Conservation (phyloP, 1,140 invertebrate genomes). For the Carposina sasakii region DNA sequence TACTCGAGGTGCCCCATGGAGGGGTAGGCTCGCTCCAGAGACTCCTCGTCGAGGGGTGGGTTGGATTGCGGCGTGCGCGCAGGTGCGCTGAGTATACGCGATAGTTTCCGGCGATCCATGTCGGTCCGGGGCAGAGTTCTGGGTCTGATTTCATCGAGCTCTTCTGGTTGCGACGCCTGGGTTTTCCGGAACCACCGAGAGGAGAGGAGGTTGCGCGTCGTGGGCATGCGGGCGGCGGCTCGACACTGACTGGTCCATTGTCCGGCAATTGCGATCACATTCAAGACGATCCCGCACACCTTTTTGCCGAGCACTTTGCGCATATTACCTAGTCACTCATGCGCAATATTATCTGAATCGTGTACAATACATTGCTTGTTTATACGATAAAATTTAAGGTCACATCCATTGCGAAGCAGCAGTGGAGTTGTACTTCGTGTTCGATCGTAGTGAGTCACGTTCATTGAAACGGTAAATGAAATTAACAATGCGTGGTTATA, state of each 20-base stretch:
- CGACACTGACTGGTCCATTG: conserved; percentile 51
- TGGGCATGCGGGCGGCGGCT: conserved; percentile 57
- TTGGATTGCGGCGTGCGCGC: conserved; percentile 29
- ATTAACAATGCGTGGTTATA: conserved; percentile 16
- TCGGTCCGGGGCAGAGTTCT: conserved; percentile 29
- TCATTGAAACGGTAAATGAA: too few species aligned
- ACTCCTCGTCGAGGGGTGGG: conserved; percentile 69
- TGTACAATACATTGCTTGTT: too few species aligned
- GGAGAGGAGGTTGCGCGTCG: conserved; percentile 48
- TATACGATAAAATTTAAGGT: too few species aligned
- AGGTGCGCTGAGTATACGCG: conserved; percentile 46
- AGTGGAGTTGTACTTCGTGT: too few species aligned
- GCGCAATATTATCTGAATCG: too few species aligned
- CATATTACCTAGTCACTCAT: too few species aligned
- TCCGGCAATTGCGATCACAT: conserved; percentile 42
- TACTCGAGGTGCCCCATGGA: conserved; percentile 79
- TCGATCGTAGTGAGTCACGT: too few species aligned
- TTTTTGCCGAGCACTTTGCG: too few species aligned
- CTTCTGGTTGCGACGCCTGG: conserved; percentile 39
- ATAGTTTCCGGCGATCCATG: conserved; percentile 47
- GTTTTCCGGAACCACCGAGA: conserved; percentile 53
- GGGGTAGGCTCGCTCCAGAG: conserved; percentile 77
- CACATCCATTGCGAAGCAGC: too few species aligned
- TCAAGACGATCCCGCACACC: conserved; percentile 51
- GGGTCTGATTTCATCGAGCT: conserved; percentile 36